Conservation (phyloP, 2,888 invertebrate species). For the Dendrolimus houi region DNA sequence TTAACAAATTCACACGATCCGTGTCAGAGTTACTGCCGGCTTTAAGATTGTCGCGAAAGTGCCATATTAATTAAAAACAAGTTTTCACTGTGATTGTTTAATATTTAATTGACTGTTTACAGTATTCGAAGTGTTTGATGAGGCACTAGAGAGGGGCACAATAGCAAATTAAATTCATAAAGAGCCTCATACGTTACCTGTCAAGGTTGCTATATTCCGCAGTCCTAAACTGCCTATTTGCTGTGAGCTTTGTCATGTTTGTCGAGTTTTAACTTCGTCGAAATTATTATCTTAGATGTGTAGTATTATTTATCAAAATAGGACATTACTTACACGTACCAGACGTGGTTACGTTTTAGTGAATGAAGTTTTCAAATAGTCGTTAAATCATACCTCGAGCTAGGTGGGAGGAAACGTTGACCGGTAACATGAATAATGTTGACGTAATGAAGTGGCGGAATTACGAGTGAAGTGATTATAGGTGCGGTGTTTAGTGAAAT, state of each 20-base stretch:
- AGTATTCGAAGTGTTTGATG: constrained; percentile 20
- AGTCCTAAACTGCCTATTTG: constrained; percentile 49
- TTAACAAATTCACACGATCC: constrained; percentile 73
- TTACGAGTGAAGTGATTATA: constrained; percentile 29
- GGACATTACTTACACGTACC: constrained; percentile 42
- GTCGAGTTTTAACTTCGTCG: constrained; percentile 55
- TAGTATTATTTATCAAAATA: constrained; percentile 51
- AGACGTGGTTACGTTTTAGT: constrained; percentile 36
- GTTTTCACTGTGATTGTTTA: constrained; percentile 6
- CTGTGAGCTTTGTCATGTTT: constrained; percentile 62
- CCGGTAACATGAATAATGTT: background rate
- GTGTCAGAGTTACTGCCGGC: constrained; percentile 49
- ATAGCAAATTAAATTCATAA: constrained; percentile 15
- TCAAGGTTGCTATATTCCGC: constrained; percentile 56
- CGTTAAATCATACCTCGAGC: constrained; percentile 28
- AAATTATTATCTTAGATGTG: constrained; percentile 64
- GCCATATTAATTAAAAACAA: constrained; percentile 6
- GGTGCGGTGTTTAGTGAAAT: constrained; percentile 21
- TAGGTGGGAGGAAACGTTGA: constrained; percentile 12
- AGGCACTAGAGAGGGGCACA: constrained; percentile 21
- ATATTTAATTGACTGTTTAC: background rate
- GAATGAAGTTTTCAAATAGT: constrained; percentile 39
- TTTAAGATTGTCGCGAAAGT: constrained; percentile 32
- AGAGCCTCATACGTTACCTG: constrained; percentile 36
- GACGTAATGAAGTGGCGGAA: constrained; percentile 14